phyloP scores from a whole-genome alignment of 2,113 vertebrate genomes.

The Crotalus helleri region DNA sequence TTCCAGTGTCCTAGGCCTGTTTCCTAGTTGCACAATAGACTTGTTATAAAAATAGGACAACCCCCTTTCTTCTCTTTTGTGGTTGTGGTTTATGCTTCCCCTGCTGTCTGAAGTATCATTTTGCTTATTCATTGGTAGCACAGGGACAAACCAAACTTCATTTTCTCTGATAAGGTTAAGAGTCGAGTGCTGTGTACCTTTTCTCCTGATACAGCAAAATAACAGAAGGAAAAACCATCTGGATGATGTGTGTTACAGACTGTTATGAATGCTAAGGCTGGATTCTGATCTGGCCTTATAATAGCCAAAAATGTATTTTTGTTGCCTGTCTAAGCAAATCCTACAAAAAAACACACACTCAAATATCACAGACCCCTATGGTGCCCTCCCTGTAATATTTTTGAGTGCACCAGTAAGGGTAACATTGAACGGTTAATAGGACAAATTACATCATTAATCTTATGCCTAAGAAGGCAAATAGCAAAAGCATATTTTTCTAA shows the following conservation, averaged over 20 bases:
- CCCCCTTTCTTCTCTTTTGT: background rate
- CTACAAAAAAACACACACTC: background rate
- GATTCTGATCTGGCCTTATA: background rate
- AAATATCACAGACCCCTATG: background rate
- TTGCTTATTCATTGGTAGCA: background rate
- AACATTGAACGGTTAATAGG: background rate
- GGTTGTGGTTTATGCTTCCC: background rate
- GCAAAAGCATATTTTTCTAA: background rate
- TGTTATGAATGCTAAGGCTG: background rate
- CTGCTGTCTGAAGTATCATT: background rate
- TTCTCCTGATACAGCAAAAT: background rate
- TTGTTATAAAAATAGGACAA: background rate
- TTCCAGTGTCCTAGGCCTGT: background rate
- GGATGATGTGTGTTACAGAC: background rate
- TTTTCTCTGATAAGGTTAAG: background rate
- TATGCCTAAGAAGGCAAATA: background rate
- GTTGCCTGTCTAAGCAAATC: background rate
- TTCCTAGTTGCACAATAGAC: constrained; percentile 3
- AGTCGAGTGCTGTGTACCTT: background rate
- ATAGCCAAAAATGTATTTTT: background rate
- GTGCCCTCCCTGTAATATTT: background rate
- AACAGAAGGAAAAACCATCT: background rate
- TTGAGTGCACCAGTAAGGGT: background rate
- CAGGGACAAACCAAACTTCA: background rate
- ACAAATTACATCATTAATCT: background rate